These are phyloP conservation scores for Campaea margaritaria DNA, from an alignment of 2,888 invertebrate genomes.

Conservation along the genomic window DNA sequence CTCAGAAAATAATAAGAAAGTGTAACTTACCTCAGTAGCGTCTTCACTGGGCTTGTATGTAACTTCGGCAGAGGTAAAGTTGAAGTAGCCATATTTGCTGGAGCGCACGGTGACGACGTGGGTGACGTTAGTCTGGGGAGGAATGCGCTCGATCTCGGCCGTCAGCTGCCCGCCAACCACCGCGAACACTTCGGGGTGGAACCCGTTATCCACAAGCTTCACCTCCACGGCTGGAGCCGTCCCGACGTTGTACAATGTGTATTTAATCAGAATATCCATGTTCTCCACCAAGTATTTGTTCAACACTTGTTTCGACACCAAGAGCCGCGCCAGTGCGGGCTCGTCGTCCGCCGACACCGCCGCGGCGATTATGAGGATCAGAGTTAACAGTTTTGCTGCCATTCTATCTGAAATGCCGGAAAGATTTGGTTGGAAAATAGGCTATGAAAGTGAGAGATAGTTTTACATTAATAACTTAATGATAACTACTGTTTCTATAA, in stretches of 20 bases:
- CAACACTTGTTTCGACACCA: constrained; percentile 97
- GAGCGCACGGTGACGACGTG: constrained; percentile 97
- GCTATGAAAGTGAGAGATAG: constrained; percentile 15
- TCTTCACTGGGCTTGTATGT: constrained; percentile 95
- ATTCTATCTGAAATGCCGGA: constrained; percentile 69
- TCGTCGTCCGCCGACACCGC: constrained; percentile 87
- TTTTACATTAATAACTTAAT: constrained; percentile 21
- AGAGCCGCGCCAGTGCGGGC: constrained; percentile 91
- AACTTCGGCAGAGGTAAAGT: constrained; percentile 98
- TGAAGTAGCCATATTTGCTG: constrained; percentile 96
- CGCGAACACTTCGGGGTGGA: constrained; percentile 96
- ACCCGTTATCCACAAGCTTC: constrained; percentile 94
- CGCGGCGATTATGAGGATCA: constrained; percentile 76
- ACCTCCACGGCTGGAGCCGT: constrained; percentile 95
- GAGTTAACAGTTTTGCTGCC: constrained; percentile 74
- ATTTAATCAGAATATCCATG: constrained; percentile 98
- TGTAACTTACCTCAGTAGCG: constrained; percentile 86
- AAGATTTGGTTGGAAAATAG: constrained; percentile 23
- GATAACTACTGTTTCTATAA: constrained; percentile 8
- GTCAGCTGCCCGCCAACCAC: constrained; percentile 94
- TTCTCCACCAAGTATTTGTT: constrained; percentile 98
- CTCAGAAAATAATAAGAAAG: too few species aligned
- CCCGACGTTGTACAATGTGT: constrained; percentile 97
- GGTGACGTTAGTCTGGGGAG: constrained; percentile 96
- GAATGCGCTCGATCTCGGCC: constrained; percentile 94